A percentile compares a stretch with the other conserved stretches of the same genome.
phyloP scores from a whole-genome alignment of 2,888 invertebrate genomes.

The Syritta pipiens region DNA sequence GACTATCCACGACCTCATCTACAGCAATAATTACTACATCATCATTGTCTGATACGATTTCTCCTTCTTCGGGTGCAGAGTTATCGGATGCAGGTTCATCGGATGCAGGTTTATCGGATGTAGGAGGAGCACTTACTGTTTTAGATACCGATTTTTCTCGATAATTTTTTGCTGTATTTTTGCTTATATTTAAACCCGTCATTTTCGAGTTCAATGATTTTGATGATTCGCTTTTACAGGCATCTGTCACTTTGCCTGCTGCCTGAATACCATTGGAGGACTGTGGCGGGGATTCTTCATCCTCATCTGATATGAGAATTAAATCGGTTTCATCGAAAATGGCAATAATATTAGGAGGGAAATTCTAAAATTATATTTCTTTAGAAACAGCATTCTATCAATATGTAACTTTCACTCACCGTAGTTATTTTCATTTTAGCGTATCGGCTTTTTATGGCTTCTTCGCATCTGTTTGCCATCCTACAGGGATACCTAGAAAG shows the following conservation, averaged over 20 bases:
- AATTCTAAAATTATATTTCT: slow-evolving; percentile 3
- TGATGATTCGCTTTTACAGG: not conserved
- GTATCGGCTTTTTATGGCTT: slow-evolving; percentile 10
- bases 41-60: slow-evolving; percentile 32
- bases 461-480: slow-evolving; percentile 22
- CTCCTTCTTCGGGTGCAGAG: slow-evolving; percentile 24
- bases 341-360: slow-evolving; percentile 21
- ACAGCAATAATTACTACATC: not conserved
- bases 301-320: slow-evolving; percentile 52
- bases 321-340: slow-evolving; percentile 16
- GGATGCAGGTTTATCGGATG: not conserved
- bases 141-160: not conserved
- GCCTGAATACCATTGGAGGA: no score
- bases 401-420: not conserved
- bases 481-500: slow-evolving; percentile 17
- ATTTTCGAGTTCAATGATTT: not conserved
- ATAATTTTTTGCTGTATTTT: not conserved
- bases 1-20: not conserved
- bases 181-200: not conserved
- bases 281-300: not conserved
- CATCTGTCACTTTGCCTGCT: not conserved
- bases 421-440: slow-evolving; percentile 1
- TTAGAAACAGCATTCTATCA: not conserved
- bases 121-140: not conserved
- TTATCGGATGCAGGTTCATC: not conserved